These are phyloP conservation scores for Mythimna lalbum DNA, from an alignment of 2,888 invertebrate species.

Conservation along the genomic window DNA sequence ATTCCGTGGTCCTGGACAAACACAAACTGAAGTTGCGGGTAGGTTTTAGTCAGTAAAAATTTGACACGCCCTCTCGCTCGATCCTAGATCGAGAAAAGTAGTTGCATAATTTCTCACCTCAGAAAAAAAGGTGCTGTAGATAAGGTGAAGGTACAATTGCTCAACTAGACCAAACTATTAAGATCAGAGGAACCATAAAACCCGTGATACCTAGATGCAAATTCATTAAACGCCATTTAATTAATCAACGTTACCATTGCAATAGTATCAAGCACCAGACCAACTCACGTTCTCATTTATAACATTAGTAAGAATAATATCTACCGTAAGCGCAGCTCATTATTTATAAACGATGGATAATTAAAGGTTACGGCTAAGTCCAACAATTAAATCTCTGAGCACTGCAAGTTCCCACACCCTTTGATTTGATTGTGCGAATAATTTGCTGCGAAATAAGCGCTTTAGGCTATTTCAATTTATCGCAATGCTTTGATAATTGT, in stretches of 20 bases:
- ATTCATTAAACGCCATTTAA: slow-evolving; percentile 3
- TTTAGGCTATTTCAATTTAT: slow-evolving; percentile 52
- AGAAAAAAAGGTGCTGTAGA: no score
- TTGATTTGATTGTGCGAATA: slow-evolving; percentile 61
- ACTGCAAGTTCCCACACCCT: slow-evolving; percentile 75
- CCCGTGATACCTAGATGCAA: not conserved
- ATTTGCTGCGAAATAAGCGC: slow-evolving; percentile 62
- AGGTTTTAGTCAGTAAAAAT: no score
- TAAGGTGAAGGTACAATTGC: not conserved
- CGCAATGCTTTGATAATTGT: slow-evolving; percentile 15
- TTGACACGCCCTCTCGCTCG: no score
- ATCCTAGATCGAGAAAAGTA: no score
- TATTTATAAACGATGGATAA: slow-evolving; percentile 60
- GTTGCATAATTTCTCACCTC: no score
- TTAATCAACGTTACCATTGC: slow-evolving; percentile 26
- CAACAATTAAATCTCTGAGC: slow-evolving; percentile 75
- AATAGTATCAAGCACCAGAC: slow-evolving; percentile 21
- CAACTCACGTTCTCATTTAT: slow-evolving; percentile 32
- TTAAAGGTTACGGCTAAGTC: slow-evolving; percentile 70
- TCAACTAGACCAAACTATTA: not conserved
- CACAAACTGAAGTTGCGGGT: no score
- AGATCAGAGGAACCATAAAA: not conserved
- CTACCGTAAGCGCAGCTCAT: slow-evolving; percentile 43
- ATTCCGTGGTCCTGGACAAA: no score
- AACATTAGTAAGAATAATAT: slow-evolving; percentile 39